Evolutionary conservation across 2,797 vertebrate species (phyloP).

Genomic region (Poeciliopsis gracilis): DNA sequence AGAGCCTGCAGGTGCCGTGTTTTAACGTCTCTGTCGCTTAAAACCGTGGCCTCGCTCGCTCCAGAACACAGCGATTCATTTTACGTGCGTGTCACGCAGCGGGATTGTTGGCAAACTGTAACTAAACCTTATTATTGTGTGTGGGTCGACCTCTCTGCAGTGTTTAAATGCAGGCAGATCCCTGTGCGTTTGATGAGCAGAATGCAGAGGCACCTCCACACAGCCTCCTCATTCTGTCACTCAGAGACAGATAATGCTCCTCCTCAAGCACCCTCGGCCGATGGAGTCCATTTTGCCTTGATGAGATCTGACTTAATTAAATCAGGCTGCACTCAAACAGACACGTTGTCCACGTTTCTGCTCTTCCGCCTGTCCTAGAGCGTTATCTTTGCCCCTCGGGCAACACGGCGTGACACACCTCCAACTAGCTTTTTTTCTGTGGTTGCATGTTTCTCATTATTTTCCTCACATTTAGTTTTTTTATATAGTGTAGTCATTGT

Average conservation of each 20-base stretch:
- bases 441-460: neutral
- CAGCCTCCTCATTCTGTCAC: constrained; percentile 38
- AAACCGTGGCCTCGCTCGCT: neutral
- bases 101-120: neutral
- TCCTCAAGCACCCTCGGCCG: constrained; percentile 35
- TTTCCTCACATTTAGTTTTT: neutral
- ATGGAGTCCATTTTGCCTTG: constrained; percentile 26
- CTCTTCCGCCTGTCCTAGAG: neutral
- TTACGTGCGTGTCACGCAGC: neutral
- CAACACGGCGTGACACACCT: neutral
- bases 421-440: neutral
- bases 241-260: constrained; percentile 28
- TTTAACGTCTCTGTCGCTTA: constrained; percentile 9
- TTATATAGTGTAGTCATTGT: neutral
- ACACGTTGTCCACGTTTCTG: constrained; percentile 20
- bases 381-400: constrained; percentile 21
- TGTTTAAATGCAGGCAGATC: neutral
- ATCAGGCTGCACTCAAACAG: constrained; percentile 43
- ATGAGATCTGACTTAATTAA: constrained; percentile 54
- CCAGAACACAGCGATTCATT: neutral
- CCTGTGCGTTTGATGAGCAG: neutral
- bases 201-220: neutral
- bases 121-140: neutral
- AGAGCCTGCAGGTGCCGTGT: too few relatives aligned
- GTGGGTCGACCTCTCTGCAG: neutral